Evolutionary conservation across 1,140 invertebrate genomes (phyloP), one percentile per base, ranked within the genome.

Genomic region (Tetragonula clypearis): DNA sequence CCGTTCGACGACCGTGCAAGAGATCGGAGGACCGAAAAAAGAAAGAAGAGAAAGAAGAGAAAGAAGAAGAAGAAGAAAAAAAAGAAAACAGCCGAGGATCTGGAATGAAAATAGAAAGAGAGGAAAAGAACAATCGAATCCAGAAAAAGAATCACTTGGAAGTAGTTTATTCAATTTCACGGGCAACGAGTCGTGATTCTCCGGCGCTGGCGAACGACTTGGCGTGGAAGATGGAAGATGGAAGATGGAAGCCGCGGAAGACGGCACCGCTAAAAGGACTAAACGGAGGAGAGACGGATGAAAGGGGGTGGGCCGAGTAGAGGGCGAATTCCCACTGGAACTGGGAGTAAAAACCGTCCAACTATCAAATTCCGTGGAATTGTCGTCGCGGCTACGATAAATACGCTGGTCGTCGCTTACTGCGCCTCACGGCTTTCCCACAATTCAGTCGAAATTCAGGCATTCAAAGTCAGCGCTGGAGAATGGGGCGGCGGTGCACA

Each of bases 401-500:
- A 87, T 89, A 86, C 82, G 49, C 66, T 66, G 81, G 77, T 30
- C 35, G 71, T 68, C 65, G 85, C 65, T 90, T 87, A 90, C 89
- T 85, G 80, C 83, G 68, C 35, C 62, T 89, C 86, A 82, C 80
- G 86, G 75, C 55, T 79, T 86, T 73, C 49, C 80, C 79, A 80
- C 86, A 90, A 90, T 87, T 87, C 79, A 49, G 65, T 60, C 71
- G 85, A 89, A 84, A 90, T 85, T 84, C 87, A 55, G 49, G 79
- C 75, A 87, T 88, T 87, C 85, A 87, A 78, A 87, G 84, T 77
- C 73, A 49, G 60, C 84, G 72, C 86, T 49, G 49, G 75, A n/a
- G 78, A 82, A 65, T 55, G 12, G 21, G 11, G 15, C 49, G 74
- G 15, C 17, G 30, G 35, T 35, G 76, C 23, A 55, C 35, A 56